Evolutionary conservation across 2,888 invertebrate genomes (phyloP).

Genomic region (Fragum sueziense): DNA sequence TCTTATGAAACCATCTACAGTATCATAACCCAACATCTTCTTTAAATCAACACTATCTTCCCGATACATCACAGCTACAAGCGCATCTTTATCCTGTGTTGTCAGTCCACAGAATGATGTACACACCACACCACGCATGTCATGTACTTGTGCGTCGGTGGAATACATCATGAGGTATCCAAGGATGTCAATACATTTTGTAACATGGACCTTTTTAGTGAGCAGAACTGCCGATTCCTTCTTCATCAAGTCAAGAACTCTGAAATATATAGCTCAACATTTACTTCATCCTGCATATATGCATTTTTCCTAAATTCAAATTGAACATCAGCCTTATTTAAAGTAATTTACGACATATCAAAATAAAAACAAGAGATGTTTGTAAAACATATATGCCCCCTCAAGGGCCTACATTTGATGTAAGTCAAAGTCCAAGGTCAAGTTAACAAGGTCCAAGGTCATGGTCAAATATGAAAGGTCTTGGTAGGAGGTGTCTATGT

Average conservation of each 20-base stretch:
- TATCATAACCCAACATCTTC: not conserved
- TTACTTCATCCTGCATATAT: not conserved
- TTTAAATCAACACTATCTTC: not conserved
- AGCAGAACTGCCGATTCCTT: not conserved
- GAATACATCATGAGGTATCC: not conserved
- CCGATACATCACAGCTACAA: conserved; percentile 4
- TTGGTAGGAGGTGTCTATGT: too few species aligned
- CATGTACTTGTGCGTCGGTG: not conserved
- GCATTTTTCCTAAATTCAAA: too few species aligned
- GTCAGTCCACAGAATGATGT: conserved; percentile 44
- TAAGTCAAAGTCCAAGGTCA: too few species aligned
- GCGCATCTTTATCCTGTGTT: conserved; percentile 38
- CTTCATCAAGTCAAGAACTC: conserved; percentile 14
- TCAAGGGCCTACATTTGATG: too few species aligned
- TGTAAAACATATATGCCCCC: too few species aligned
- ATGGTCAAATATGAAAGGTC: too few species aligned
- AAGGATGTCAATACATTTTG: not conserved
- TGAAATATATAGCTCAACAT: conserved; percentile 6
- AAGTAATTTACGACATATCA: too few species aligned
- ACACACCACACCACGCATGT: conserved; percentile 5
- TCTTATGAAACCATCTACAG: not conserved
- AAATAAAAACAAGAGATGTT: too few species aligned
- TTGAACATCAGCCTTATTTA: too few species aligned
- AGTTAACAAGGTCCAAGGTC: too few species aligned
- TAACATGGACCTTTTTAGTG: not conserved